phyloP scores from a whole-genome alignment of 2,113 vertebrate genomes.

The Chelonoidis abingdonii region DNA sequence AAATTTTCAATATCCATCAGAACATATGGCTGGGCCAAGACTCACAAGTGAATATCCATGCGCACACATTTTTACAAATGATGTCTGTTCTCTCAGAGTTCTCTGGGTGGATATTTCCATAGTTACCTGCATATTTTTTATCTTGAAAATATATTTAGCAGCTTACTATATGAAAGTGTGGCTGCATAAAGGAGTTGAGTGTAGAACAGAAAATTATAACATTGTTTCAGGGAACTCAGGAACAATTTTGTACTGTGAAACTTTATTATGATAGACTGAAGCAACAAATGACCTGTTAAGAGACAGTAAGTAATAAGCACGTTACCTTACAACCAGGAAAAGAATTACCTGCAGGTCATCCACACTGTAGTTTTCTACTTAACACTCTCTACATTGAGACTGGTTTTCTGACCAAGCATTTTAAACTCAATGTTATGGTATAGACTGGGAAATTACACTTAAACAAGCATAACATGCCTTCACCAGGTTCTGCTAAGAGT shows the following conservation, averaged over 20 bases:
- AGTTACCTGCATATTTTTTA: background rate
- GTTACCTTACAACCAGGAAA: background rate
- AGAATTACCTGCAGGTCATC: constrained; percentile 50
- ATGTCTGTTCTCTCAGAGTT: background rate
- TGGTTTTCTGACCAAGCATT: constrained; percentile 49
- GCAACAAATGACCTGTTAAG: background rate
- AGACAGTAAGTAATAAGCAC: rapidly evolving
- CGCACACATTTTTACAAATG: background rate
- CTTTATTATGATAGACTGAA: background rate
- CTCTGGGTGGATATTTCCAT: background rate
- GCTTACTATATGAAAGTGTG: background rate
- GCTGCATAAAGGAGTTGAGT: background rate
- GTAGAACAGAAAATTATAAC: background rate
- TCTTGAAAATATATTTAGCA: background rate
- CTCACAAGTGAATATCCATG: background rate
- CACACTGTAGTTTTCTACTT: constrained; percentile 62
- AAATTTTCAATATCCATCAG: background rate
- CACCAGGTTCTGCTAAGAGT: background rate
- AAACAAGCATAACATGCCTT: constrained; percentile 36
- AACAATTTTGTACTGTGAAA: rapidly evolving
- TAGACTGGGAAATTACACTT: constrained; percentile 49
- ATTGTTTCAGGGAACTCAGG: background rate
- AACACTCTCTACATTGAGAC: constrained; percentile 39
- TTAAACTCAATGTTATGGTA: constrained; percentile 51
- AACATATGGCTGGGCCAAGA: background rate